These are phyloP conservation scores for Slavum lentiscoides DNA, from an alignment of 2,888 invertebrate species.

Conservation along the genomic window DNA sequence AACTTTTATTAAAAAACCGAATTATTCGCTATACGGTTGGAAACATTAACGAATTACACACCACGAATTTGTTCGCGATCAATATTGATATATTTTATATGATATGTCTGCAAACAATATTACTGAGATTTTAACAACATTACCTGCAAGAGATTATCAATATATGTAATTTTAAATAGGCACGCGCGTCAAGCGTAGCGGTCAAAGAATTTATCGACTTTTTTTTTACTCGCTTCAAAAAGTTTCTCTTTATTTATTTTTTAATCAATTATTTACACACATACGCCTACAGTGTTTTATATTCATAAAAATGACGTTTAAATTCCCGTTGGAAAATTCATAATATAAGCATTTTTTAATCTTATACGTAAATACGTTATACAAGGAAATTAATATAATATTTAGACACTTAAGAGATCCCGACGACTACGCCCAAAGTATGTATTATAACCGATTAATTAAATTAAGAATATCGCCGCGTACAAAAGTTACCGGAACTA, in stretches of 20 bases:
- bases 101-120: background rate
- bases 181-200: no score
- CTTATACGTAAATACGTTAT: no score
- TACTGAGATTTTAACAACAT: no score
- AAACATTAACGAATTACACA: conserved; percentile 17
- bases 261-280: background rate
- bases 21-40: background rate
- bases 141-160: no score
- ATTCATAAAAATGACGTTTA: background rate
- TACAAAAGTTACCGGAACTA: no score
- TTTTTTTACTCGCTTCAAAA: background rate
- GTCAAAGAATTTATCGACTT: background rate
- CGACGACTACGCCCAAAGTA: no score
- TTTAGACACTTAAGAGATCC: no score
- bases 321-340: background rate
- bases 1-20: conserved; percentile 21
- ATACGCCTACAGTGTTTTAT: background rate
- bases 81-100: conserved; percentile 1
- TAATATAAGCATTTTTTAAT: background rate
- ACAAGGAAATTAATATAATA: no score
- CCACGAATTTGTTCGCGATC: background rate
- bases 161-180: no score
- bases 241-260: background rate
- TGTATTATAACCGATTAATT: no score
- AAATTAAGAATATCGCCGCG: background rate